Evolutionary conservation across 2,113 vertebrate species (phyloP).

Genomic region (Eretmochelys imbricata): DNA sequence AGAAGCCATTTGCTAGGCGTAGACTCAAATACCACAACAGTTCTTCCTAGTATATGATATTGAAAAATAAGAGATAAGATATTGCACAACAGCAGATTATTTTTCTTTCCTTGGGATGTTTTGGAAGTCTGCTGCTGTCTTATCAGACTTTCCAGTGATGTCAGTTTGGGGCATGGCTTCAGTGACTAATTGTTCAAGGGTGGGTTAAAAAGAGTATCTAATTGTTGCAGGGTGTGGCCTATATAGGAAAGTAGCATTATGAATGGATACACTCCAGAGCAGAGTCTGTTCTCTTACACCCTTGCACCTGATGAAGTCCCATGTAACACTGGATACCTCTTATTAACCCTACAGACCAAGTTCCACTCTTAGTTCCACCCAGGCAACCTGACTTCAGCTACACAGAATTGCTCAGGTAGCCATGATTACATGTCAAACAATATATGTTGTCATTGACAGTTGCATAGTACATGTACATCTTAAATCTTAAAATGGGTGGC

Average conservation of each 20-base stretch:
- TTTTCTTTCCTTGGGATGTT: slow-evolving; percentile 28
- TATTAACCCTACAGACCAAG: neutral
- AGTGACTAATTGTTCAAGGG: slow-evolving; percentile 43
- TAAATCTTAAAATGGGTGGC: neutral
- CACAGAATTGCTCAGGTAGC: neutral
- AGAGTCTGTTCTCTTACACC: neutral
- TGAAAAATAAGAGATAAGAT: slow-evolving; percentile 14
- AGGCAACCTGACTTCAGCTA: slow-evolving; percentile 40
- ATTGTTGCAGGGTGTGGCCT: slow-evolving; percentile 67
- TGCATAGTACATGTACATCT: neutral
- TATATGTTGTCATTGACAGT: neutral
- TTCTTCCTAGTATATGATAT: slow-evolving; percentile 18
- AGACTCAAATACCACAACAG: neutral
- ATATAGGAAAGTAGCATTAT: slow-evolving; percentile 64
- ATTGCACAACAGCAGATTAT: slow-evolving; percentile 10
- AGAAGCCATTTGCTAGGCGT: slow-evolving; percentile 19
- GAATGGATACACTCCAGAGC: neutral
- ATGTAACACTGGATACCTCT: neutral
- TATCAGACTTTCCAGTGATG: slow-evolving; percentile 70
- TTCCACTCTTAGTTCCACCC: neutral
- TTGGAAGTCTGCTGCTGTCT: slow-evolving; percentile 45
- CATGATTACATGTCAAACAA: neutral
- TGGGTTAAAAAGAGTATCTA: slow-evolving; percentile 58
- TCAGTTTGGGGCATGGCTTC: slow-evolving; percentile 68
- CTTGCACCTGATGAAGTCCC: neutral